A percentile compares a stretch with the other conserved stretches of the same genome.
phyloP scores from a whole-genome alignment of 2,888 invertebrate species.

The Drosophila neotestacea region DNA sequence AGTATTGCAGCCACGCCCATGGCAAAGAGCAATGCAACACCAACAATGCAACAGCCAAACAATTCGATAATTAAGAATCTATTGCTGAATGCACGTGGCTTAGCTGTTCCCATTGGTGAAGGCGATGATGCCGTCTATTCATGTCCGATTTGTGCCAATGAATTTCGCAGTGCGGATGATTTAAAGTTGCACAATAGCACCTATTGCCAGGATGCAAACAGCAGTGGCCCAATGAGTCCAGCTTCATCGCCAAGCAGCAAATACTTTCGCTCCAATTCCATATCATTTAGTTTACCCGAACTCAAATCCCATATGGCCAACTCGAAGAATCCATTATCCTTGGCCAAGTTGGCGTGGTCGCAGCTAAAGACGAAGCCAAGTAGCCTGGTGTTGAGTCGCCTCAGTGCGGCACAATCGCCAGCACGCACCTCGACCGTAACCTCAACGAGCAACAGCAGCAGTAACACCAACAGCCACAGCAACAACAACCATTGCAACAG shows the following conservation, averaged over 20 bases:
- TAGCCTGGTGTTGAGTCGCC: slow-evolving; percentile 86
- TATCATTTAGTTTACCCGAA: slow-evolving; percentile 87
- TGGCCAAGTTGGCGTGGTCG: slow-evolving; percentile 85
- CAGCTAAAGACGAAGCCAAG: slow-evolving; percentile 86
- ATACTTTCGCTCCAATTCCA: slow-evolving; percentile 87
- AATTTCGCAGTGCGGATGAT: slow-evolving; percentile 92
- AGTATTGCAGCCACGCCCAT: slow-evolving; percentile 26
- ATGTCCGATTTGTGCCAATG: slow-evolving; percentile 91
- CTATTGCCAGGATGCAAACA: slow-evolving; percentile 90
- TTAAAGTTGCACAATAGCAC: slow-evolving; percentile 92
- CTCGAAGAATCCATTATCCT: slow-evolving; percentile 81
- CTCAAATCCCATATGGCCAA: slow-evolving; percentile 85
- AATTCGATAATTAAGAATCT: slow-evolving; percentile 92
- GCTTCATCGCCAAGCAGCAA: slow-evolving; percentile 85
- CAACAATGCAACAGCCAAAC: slow-evolving; percentile 86
- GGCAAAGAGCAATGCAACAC: slow-evolving; percentile 19
- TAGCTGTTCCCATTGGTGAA: slow-evolving; percentile 86
- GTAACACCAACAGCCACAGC: slow-evolving; percentile 11
- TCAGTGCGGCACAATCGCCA: slow-evolving; percentile 80
- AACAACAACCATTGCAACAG: neutral
- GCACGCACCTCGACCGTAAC: slow-evolving; percentile 64
- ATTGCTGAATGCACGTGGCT: slow-evolving; percentile 89
- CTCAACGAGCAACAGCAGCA: slow-evolving; percentile 17
- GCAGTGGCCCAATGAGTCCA: slow-evolving; percentile 84
- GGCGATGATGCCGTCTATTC: slow-evolving; percentile 88